Percentiles rank a stretch among this genome's conserved stretches.
phyloP scores from a whole-genome alignment of 1,140 invertebrate species.

The Bilobella aurantiaca region DNA sequence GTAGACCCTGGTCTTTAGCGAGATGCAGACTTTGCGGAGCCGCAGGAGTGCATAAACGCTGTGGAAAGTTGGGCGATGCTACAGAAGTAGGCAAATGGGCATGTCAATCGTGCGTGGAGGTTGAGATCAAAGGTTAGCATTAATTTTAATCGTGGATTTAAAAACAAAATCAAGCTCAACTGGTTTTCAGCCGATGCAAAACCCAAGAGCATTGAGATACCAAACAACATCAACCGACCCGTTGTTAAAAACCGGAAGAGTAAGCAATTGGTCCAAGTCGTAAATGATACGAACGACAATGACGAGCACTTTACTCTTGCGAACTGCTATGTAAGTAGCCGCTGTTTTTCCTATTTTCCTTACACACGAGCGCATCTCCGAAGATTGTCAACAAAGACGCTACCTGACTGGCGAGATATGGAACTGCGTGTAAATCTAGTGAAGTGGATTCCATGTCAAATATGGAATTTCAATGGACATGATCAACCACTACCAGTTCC shows the following conservation, averaged over 20 bases:
- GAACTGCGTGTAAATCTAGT: slow-evolving; percentile 15
- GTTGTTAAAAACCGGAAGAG: no score
- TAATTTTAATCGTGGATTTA: background rate
- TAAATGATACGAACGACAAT: no score
- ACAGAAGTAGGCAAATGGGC: slow-evolving; percentile 23
- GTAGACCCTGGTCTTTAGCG: slow-evolving; percentile 47
- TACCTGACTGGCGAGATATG: slow-evolving; percentile 18
- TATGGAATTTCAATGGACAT: background rate
- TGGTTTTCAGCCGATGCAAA: slow-evolving; percentile 16
- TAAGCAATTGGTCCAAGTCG: no score
- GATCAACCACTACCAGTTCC: background rate
- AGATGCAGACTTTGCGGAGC: slow-evolving; percentile 50
- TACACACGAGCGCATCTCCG: background rate
- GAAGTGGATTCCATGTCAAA: slow-evolving; percentile 12
- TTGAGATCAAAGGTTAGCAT: slow-evolving; percentile 15
- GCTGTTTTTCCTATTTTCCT: slow-evolving; percentile 17
- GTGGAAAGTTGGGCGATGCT: slow-evolving; percentile 42
- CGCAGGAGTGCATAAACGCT: slow-evolving; percentile 47
- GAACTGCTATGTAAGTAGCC: no score
- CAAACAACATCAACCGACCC: slow-evolving; percentile 2
- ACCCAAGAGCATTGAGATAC: slow-evolving; percentile 3
- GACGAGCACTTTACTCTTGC: no score
- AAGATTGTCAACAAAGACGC: background rate
- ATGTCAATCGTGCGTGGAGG: slow-evolving; percentile 15
- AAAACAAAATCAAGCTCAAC: background rate